Evolutionary conservation across 2,113 vertebrate genomes (phyloP), one percentile per base, ranked within the genome.

Genomic region (Smithornis capensis): DNA sequence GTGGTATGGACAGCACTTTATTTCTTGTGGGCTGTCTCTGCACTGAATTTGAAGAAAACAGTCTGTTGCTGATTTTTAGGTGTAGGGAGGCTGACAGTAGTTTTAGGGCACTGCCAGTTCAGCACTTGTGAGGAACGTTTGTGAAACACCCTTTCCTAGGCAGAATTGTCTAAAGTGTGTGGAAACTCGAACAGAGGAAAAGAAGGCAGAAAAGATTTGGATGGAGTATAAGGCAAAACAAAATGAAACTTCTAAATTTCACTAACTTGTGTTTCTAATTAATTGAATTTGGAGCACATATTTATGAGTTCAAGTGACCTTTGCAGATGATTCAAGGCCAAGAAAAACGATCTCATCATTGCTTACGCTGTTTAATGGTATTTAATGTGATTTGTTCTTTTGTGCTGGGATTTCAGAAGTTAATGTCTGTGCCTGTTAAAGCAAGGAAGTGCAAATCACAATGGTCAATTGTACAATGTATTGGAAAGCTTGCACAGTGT

Each of bases 251-350:
- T 95, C 78, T 91, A 89, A 90, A 90, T 95, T 88, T 94, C 67
- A 76, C 92, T 95, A 81, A 96, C 91, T 97, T 94, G 57, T 97
- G 96, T 95, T 97, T 98, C 92, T 97, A 97, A 96, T 96, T 97
- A 95, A 97, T 95, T 97, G 89, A 74, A 67, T 95, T 97, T 83
- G 38, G 92, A 97, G 52, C 92, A 60, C 76, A 19, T 95, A 96
- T 90, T 97, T 96, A 92, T 96, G 83, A 95, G 83, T 96, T 96
- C 71, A 94, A 82, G 75, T 96, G 93, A 97, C 90, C 94, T 97
- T 97, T 97, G 81, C 87, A 90, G 49, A 89, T 80, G 70, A 95
- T 55, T 95, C 47, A 76, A 89, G 67, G 91, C 93, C 93, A 96
- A 97, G 45, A 65, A 94, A 95, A 97, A 62, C 59, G 25, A 62